These are phyloP conservation scores for Phyllopteryx taeniolatus DNA, from an alignment of 2,113 vertebrate genomes.

Conservation along the genomic window DNA sequence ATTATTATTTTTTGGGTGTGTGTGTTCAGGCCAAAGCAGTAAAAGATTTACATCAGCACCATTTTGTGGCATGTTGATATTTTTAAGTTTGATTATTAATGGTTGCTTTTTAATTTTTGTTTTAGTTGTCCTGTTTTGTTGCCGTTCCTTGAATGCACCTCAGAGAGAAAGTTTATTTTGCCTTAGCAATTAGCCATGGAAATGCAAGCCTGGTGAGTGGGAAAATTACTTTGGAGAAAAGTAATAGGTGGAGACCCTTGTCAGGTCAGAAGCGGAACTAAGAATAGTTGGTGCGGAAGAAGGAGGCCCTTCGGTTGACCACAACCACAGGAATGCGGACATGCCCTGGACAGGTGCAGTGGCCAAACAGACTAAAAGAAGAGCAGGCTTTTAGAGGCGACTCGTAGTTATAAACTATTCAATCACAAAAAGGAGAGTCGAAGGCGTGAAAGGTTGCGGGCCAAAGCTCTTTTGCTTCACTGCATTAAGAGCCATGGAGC, in stretches of 20 bases:
- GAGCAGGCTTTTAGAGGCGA: conserved; percentile 69
- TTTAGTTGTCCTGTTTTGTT: not conserved
- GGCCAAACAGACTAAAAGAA: conserved; percentile 64
- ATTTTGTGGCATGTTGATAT: too few relatives aligned
- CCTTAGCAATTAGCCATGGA: too few relatives aligned
- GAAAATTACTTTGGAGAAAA: not conserved
- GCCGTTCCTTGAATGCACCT: not conserved
- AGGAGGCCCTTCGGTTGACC: conserved; percentile 46
- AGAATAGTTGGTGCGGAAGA: conserved; percentile 35
- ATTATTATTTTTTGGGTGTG: too few relatives aligned
- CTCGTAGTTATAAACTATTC: conserved; percentile 80
- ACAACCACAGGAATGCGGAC: conserved; percentile 48
- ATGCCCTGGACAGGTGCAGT: conserved; percentile 57
- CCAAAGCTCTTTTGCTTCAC: conserved; percentile 79
- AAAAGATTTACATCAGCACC: too few relatives aligned
- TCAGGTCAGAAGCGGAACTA: conserved; percentile 34
- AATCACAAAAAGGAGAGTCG: conserved; percentile 76
- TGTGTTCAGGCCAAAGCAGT: too few relatives aligned
- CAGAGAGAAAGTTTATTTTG: not conserved
- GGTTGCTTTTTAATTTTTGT: too few relatives aligned
- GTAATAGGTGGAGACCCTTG: not conserved
- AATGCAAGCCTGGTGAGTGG: not conserved
- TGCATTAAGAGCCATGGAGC: conserved; percentile 77
- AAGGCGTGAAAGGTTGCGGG: conserved; percentile 79
- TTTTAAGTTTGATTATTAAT: too few relatives aligned